A percentile compares a stretch with the other conserved stretches of the same genome.
These are phyloP conservation scores for Nephrotoma appendiculata DNA, from an alignment of 2,888 invertebrate species.

Conservation along the genomic window DNA sequence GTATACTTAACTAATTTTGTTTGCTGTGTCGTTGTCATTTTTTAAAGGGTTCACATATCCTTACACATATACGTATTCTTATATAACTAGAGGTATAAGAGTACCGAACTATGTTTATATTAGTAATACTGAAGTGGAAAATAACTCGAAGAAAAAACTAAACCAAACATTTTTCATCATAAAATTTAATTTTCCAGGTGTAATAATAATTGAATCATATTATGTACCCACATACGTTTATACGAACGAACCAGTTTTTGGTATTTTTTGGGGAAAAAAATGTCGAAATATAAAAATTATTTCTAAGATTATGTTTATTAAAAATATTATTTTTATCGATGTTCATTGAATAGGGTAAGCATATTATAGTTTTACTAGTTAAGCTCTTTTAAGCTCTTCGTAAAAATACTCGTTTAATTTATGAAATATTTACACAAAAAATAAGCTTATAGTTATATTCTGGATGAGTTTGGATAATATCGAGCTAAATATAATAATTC, in stretches of 20 bases:
- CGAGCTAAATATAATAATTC: too few relatives aligned
- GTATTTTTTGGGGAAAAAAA: neutral
- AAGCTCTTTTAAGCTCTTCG: neutral
- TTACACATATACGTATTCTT: neutral
- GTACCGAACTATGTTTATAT: too few relatives aligned
- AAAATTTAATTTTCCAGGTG: neutral
- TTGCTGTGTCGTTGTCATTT: neutral
- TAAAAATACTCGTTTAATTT: neutral
- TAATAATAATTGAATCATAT: neutral
- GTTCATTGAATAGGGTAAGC: neutral
- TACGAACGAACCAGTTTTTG: neutral
- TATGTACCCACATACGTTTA: neutral
- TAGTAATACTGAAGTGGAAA: neutral
- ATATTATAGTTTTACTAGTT: neutral
- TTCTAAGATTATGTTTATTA: neutral
- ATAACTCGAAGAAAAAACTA: neutral
- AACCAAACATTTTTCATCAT: neutral
- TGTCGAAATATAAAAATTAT: neutral
- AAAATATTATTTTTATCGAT: neutral
- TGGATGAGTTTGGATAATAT: too few relatives aligned
- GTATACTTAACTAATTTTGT: slow-evolving; percentile 5
- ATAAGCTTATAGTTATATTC: neutral
- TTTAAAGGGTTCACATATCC: neutral
- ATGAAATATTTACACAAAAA: neutral
- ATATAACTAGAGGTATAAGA: neutral